Conservation (phyloP, 2,888 invertebrate genomes). For the Eristalinus aeneus region DNA sequence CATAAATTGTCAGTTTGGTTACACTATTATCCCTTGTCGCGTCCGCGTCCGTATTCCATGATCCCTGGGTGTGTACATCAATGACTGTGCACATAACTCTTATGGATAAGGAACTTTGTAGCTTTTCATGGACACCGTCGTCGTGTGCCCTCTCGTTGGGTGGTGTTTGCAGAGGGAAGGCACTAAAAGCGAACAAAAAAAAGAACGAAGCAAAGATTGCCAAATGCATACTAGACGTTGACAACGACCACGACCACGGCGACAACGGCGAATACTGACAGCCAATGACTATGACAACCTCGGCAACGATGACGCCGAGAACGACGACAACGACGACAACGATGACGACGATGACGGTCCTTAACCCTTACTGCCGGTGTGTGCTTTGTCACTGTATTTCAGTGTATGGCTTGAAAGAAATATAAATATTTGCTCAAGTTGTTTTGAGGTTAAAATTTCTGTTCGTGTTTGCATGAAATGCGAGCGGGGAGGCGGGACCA, state of each 20-base stretch:
- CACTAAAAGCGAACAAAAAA: constrained; percentile 28
- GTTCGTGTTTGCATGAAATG: constrained; percentile 68
- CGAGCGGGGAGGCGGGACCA: constrained; percentile 24
- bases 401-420: constrained; percentile 56
- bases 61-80: not conserved
- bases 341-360: constrained; percentile 67
- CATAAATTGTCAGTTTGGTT: constrained; percentile 65
- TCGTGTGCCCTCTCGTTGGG: constrained; percentile 11
- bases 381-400: constrained; percentile 27
- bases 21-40: constrained; percentile 42
- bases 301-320: not conserved
- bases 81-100: constrained; percentile 36
- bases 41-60: not conserved
- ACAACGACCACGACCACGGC: not conserved
- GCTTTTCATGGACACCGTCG: constrained; percentile 69
- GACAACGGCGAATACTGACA: constrained; percentile 40
- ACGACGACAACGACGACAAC: constrained; percentile 30
- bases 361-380: constrained; percentile 71
- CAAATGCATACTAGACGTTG: constrained; percentile 64
- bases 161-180: constrained; percentile 58
- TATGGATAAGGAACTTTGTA: constrained; percentile 64
- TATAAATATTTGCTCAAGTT: constrained; percentile 79
- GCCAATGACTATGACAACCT: constrained; percentile 54
- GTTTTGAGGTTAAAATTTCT: constrained; percentile 80
- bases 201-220: constrained; percentile 27